These are phyloP conservation scores for Sebastes vulpes DNA, from an alignment of 2,797 vertebrate genomes.

Conservation along the genomic window DNA sequence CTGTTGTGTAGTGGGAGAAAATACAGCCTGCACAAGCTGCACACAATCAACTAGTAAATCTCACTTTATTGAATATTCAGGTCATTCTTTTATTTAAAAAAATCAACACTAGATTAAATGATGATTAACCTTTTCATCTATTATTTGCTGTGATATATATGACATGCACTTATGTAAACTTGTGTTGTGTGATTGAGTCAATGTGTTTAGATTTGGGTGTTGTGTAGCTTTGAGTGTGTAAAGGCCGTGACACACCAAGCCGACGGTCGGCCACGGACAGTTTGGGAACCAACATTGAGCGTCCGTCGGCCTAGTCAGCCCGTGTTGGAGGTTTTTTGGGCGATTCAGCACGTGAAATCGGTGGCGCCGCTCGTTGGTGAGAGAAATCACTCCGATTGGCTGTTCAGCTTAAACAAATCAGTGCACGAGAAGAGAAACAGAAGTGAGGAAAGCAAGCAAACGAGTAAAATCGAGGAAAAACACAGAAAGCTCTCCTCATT, in stretches of 20 bases:
- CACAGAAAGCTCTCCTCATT: no score
- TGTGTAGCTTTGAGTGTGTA: background rate
- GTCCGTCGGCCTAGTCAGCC: no score
- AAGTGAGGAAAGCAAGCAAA: no score
- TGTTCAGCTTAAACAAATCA: no score
- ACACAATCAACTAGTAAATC: background rate
- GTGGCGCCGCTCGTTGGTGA: no score
- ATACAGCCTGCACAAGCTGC: background rate
- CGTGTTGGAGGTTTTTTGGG: no score
- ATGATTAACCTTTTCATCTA: background rate
- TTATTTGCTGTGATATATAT: background rate
- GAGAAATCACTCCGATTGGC: no score
- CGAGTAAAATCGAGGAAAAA: no score
- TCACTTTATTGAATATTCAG: background rate
- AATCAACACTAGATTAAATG: background rate
- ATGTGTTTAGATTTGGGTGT: background rate
- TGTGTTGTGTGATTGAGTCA: background rate
- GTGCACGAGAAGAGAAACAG: no score
- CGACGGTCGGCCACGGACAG: no score
- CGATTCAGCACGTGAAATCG: no score
- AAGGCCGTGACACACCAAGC: background rate
- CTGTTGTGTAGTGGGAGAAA: background rate
- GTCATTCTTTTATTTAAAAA: background rate
- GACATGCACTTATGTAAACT: background rate
- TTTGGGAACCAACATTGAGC: accelerated